Base-by-base conservation (phyloP, 2,113 vertebrate species). In the Colaptes auratus region DNA sequence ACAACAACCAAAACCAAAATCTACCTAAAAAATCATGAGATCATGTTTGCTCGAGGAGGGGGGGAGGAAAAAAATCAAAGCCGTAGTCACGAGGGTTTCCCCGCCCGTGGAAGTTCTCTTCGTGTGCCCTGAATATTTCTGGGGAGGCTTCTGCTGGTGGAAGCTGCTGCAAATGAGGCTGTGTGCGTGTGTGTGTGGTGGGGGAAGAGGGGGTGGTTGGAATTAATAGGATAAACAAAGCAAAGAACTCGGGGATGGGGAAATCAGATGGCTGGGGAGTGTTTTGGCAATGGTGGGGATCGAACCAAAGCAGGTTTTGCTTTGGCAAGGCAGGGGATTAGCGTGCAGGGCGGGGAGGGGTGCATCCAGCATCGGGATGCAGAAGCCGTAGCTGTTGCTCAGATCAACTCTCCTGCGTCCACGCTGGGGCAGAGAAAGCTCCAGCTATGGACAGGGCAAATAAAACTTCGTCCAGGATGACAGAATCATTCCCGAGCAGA, bases 161-260 rank as follows among this genome's bases (percentile, higher is more conserved):
- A 64, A 83, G 83, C 81, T 78, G 96, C 88, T 84, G 86, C 72
- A 89, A 90, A 89, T n/a, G 90, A 96, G 92, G 93, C 85, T 93
- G 97, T 88, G 84, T 96, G 96, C 88, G 87, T 96, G 96, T 71
- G 74, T 97, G 96, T 95, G 96, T 96, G 97, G 79, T 96, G 96
- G 95, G 97, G 96, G 96, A 97, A 96, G 93, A 97, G 93, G 95
- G 93, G 97, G 94, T 90, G 95, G 95, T 66, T 94, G 95, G 94
- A 92, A 96, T 96, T 95, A 96, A 96, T 97, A 97, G 97, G 96
- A 97, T 97, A 92, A 95, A 97, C 95, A 92, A 95, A 97, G 96
- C 96, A 65, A 64, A 92, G 95, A 94, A 88, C 92, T 95, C 71
- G 31, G 96, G 82, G 97, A 95, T 93, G 95, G 97, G 80, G 90